Conservation (phyloP, 2,797 vertebrate species). For the Peromyscus nudipes region DNA sequence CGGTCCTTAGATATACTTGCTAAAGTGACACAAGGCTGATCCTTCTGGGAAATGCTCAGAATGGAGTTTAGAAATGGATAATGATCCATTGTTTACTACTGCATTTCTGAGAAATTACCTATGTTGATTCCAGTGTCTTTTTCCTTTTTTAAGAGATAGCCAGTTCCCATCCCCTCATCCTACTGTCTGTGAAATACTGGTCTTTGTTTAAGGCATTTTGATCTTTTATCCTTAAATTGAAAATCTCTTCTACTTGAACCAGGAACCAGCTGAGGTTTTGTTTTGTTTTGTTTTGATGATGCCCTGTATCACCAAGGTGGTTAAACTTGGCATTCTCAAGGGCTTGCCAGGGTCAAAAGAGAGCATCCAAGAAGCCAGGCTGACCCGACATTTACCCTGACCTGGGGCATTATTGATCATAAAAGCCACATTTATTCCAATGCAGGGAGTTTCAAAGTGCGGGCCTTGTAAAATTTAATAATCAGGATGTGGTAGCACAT, state of each 20-base stretch:
- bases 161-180: background rate
- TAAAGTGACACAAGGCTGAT: background rate
- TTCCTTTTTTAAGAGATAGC: background rate
- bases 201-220: conserved; percentile 20
- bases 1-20: background rate
- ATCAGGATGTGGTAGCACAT: background rate
- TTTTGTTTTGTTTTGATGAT: background rate
- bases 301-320: background rate
- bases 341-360: background rate
- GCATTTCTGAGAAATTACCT: background rate
- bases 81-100: background rate
- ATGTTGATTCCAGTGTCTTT: background rate
- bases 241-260: background rate
- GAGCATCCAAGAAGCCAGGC: background rate
- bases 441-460: background rate
- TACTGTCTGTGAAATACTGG: background rate
- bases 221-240: conserved; percentile 15
- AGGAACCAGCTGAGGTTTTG: background rate
- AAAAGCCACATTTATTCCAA: background rate
- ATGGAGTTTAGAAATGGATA: background rate
- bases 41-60: background rate
- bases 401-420: background rate
- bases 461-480: conserved; percentile 7
- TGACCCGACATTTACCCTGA: background rate
- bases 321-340: background rate